Evolutionary conservation across 1,140 invertebrate genomes (phyloP), one percentile per base, ranked within the genome.

Genomic region (Tetraneura akinire): DNA sequence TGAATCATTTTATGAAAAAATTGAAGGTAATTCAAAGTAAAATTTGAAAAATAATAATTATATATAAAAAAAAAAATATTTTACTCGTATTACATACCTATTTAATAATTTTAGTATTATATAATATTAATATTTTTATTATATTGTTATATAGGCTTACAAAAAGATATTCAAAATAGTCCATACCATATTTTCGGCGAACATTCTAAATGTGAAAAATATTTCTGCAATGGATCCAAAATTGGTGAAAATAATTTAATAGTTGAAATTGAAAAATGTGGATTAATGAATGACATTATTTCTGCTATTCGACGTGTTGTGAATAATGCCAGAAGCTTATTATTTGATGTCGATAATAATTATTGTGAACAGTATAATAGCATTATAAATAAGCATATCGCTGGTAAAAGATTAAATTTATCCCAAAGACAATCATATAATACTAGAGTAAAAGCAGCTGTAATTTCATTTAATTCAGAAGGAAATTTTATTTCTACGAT

Each of bases 321-420:
- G 5, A 9, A 68, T 2, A 68, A 68, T 68, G 18, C 64, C 18
- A 42, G 21, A 42, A 68, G 62, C 10, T 10, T 66, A 0, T 3
- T 42, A 1, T 13, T n/a, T 66, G 32, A 66, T 21, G 29, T 66
- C n/a, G 62, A 37, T n/a, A 66, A 66, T 66, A 66, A 66, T 10
- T 66, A 66, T 37, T 66, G 62, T 42, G 16, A 66, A n/a, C 62
- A 42, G n/a, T 13, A 42, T n/a, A 66, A 66, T n/a, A 66, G 62
- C 37, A 37, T 68, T 3, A 23, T 68, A 11, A 68, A 68, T 29
- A 68, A 45, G 23, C 37, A 68, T 21, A 68, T 68, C 3, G 64
- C 37, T 1, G 64, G 64, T 14, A 68, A 68, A 23, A 42, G 64
- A 23, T 18, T 45, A 45, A 68, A 37, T 9, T 68, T 68, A 21